Conservation (phyloP, 64 coral and sea anemone genomes). For the Porites lutea region DNA sequence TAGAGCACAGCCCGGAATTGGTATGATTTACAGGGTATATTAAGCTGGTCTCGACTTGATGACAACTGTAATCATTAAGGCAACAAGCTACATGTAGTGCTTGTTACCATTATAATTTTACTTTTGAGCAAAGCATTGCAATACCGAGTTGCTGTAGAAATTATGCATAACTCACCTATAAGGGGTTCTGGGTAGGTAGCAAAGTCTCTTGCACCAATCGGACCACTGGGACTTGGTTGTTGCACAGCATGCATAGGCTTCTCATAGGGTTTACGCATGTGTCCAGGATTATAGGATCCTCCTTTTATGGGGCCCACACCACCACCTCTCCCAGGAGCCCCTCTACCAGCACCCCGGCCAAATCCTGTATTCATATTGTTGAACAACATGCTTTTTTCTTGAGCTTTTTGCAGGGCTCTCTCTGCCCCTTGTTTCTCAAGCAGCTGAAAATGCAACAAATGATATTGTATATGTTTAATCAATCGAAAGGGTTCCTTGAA, state of each 20-base stretch:
- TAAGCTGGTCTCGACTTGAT: no score
- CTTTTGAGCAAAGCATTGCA: no score
- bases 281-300: conserved; percentile 29
- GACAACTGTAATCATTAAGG: neutral
- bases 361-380: neutral
- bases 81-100: neutral
- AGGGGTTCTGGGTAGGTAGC: conserved; percentile 82
- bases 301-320: conserved; percentile 31
- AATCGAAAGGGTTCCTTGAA: neutral
- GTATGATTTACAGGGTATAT: no score
- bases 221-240: conserved; percentile 46
- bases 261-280: conserved; percentile 82
- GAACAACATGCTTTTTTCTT: conserved; percentile 22
- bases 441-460: conserved; percentile 13
- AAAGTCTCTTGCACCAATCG: conserved; percentile 79
- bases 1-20: no score
- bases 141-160: neutral
- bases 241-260: conserved; percentile 80
- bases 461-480: neutral
- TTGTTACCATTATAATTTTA: no score
- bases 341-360: conserved; percentile 30
- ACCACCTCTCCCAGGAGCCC: conserved; percentile 39
- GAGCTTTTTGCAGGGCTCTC: conserved; percentile 66
- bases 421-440: conserved; percentile 93
- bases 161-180: conserved; percentile 54